Percentiles rank a stretch among this genome's conserved stretches.
Evolutionary conservation across 2,888 invertebrate species (phyloP).

Genomic region (Ophioninae sp.): DNA sequence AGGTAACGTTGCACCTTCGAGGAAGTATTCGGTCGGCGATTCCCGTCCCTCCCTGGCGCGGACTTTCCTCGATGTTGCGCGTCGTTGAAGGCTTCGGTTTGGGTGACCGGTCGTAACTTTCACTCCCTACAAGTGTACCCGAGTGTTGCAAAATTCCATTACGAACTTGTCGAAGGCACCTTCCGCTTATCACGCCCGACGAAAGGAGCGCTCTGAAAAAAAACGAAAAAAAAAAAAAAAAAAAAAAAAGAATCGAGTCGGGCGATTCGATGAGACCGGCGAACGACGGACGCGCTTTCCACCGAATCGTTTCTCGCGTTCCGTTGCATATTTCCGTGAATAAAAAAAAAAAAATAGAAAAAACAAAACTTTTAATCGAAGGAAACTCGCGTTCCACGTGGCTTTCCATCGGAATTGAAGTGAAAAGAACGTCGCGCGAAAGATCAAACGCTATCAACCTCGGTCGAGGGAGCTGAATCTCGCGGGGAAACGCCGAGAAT

Average conservation of each 20-base stretch:
- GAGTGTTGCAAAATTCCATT: conserved; percentile 43
- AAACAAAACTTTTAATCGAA: no score
- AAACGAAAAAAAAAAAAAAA: no score
- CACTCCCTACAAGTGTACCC: conserved; percentile 29
- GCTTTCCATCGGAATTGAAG: conserved; percentile 12
- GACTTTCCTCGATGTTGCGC: conserved; percentile 25
- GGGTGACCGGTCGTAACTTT: conserved; percentile 15
- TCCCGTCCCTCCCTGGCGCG: conserved; percentile 1
- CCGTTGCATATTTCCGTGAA: no score
- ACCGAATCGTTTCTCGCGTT: no score
- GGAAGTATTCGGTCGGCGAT: neutral
- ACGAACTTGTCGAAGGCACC: conserved; percentile 30
- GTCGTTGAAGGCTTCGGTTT: conserved; percentile 18
- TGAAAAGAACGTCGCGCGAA: conserved; percentile 6
- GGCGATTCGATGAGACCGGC: no score
- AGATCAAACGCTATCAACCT: conserved; percentile 27
- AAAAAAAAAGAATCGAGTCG: no score
- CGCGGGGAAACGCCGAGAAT: conserved; percentile 18
- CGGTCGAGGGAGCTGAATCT: conserved; percentile 24
- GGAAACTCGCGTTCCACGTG: neutral
- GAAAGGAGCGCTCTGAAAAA: no score
- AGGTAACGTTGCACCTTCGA: no score
- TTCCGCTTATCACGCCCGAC: no score
- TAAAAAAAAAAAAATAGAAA: no score
- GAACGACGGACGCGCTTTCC: no score